Evolutionary conservation across 1,140 invertebrate genomes (phyloP).

Genomic region (Drosophila lowei): DNA sequence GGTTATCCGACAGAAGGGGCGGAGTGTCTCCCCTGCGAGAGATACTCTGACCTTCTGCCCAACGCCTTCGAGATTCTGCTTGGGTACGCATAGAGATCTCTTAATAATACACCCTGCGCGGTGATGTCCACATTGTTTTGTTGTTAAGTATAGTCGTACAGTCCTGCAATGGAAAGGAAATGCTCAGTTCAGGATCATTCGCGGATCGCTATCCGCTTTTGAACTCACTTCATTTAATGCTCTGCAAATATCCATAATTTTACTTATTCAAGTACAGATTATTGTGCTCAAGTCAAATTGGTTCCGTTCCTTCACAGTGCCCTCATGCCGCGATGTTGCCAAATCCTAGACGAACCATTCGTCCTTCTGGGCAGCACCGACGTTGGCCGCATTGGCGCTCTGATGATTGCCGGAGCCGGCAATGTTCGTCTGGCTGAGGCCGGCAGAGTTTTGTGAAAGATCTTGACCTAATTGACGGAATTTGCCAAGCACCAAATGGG

Average conservation of each 20-base stretch:
- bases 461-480: conserved; percentile 83
- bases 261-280: conserved; percentile 79
- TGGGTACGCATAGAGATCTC: conserved; percentile 82
- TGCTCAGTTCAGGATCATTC: not conserved
- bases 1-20: conserved; percentile 75
- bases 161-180: conserved; percentile 59
- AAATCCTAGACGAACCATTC: conserved; percentile 87
- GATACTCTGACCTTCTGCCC: conserved; percentile 46
- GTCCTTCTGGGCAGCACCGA: conserved; percentile 86
- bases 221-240: conserved; percentile 82
- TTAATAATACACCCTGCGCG: conserved; percentile 83
- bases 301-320: conserved; percentile 48
- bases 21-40: too few species aligned
- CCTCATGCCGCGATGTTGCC: not conserved
- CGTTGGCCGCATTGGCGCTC: conserved; percentile 79
- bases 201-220: not conserved
- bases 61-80: conserved; percentile 77
- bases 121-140: conserved; percentile 82
- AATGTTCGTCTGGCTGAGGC: conserved; percentile 74
- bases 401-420: conserved; percentile 70
- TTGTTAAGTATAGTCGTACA: conserved; percentile 80
- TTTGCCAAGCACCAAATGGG: conserved; percentile 83
- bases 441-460: conserved; percentile 79
- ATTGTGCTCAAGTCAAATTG: conserved; percentile 79
- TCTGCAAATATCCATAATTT: conserved; percentile 82